A percentile compares a stretch with the other conserved stretches of the same genome.
These are phyloP conservation scores for Pyrocephalus nanus DNA, from an alignment of 2,797 vertebrate genomes.

Conservation along the genomic window DNA sequence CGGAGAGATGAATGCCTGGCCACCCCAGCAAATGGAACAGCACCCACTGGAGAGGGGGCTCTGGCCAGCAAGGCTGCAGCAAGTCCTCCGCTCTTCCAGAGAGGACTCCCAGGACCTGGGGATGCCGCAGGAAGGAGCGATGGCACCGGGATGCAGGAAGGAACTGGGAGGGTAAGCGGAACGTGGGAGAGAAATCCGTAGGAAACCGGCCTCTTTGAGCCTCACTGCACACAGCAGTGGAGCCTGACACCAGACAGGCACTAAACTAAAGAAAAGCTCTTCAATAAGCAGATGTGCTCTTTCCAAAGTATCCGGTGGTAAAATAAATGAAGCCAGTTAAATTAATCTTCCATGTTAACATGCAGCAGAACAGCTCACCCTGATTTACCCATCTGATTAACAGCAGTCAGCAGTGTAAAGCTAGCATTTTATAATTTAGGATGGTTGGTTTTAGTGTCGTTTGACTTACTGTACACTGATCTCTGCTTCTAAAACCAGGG, in stretches of 20 bases:
- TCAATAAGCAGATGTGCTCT: background rate
- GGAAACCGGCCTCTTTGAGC: background rate
- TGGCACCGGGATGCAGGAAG: background rate
- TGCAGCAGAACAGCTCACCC: background rate
- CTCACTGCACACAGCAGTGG: background rate
- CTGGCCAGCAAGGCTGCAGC: rapidly evolving
- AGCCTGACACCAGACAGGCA: background rate
- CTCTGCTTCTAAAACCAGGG: background rate
- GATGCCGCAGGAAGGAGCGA: background rate
- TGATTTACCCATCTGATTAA: background rate
- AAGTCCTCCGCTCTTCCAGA: background rate
- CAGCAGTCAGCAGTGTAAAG: background rate
- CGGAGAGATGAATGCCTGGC: rapidly evolving
- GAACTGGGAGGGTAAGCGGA: background rate
- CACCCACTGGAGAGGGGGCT: background rate
- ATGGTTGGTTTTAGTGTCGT: background rate
- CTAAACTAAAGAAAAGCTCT: background rate
- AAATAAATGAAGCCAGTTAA: background rate
- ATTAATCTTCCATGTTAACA: background rate
- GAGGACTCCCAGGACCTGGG: background rate
- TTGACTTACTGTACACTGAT: background rate
- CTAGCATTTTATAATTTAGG: background rate
- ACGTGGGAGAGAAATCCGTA: background rate
- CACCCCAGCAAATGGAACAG: background rate
- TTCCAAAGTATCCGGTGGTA: background rate